Conservation (phyloP, 2,888 invertebrate species). For the Temnothorax rugatulus region DNA sequence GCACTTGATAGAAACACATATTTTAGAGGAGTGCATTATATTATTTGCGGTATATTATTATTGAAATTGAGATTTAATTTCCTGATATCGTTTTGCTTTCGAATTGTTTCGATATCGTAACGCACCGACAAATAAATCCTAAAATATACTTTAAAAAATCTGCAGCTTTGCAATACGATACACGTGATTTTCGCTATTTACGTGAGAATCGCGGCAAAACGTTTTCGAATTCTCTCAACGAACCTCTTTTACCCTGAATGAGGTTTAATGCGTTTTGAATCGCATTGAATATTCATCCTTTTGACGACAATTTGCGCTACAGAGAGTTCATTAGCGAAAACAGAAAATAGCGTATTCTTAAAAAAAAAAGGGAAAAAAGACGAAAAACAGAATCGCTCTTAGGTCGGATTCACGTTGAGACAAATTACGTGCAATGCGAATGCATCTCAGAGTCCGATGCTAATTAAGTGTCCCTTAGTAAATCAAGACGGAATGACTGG, state of each 20-base stretch:
- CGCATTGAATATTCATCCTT: conserved; percentile 1
- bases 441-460: conserved; percentile 9
- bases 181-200: conserved; percentile 14
- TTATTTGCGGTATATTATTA: neutral
- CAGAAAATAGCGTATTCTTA: conserved; percentile 6
- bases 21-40: neutral
- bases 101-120: neutral
- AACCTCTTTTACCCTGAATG: conserved; percentile 29
- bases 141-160: neutral
- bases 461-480: conserved; percentile 34
- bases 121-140: neutral
- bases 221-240: conserved; percentile 17
- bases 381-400: neutral
- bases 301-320: conserved; percentile 14
- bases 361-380: neutral
- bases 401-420: conserved; percentile 15
- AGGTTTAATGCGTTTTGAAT: conserved; percentile 22
- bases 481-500: conserved; percentile 32
- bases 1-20: neutral
- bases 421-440: conserved; percentile 27
- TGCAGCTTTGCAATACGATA: neutral
- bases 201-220: conserved; percentile 7
- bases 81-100: neutral
- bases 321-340: conserved; percentile 34
- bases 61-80: neutral